Evolutionary conservation across 1,140 invertebrate species (phyloP), one percentile per base, ranked within the genome.

Genomic region (Hycleus phaleratus): DNA sequence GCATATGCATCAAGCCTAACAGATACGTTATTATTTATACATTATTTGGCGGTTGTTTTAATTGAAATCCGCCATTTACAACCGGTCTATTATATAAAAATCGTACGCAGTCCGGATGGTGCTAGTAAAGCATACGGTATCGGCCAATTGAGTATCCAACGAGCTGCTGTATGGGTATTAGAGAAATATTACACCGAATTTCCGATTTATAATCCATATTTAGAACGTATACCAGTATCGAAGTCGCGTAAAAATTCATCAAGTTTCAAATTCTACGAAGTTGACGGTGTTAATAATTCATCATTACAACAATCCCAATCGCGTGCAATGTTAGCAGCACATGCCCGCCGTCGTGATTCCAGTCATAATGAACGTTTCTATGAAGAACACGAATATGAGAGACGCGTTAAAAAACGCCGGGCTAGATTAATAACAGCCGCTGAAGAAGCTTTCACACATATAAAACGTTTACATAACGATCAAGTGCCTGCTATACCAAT

Each of bases 361-460:
- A 90, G 91, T 66, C 95, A 97, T 75, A 97, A 97, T 74, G 95
- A 98, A 74, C 80, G 93, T 11, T 97, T 98, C 73, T 96, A 98
- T 72, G 95, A 97, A 74, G 95, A 98, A 74, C 90, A 95, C 70
- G 95, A 99, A 75, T 96, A 96, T 71, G 95, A 97, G 63, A 79
- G 94, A 46, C 78, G 95, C 46, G 92, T 98, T 11, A 82, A 89
- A 54, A 98, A 98, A 73, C 78, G 96, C 0, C 82, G 85, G 65
- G 93, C 94, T 2, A 78, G 95, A 12, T 77, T 98, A 1, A 83
- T 97, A 10, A 90, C 90, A 6, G 93, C 95, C 1, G 88, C 94
- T 3, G 96, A 98, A 75, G 95, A 98, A 72, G 94, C 95, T 0
- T 98, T 98, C 72, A 93, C 93, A 5, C 94, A 98, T 70, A 95